phyloP scores from a whole-genome alignment of 2,113 vertebrate species.

The Engraulis encrasicolus region DNA sequence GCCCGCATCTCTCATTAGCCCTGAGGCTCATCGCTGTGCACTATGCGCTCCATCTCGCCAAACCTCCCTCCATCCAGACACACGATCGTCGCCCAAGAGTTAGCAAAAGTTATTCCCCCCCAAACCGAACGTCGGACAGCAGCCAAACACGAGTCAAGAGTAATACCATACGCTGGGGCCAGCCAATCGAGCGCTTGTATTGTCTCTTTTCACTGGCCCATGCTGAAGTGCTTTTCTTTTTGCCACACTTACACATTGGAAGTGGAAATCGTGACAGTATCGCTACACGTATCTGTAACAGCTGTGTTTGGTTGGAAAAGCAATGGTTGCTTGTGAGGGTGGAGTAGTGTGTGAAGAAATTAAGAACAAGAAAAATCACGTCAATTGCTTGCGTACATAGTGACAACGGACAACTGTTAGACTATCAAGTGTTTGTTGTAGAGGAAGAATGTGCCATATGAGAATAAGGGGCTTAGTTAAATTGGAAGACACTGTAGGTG shows the following conservation, averaged over 20 bases:
- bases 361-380: background rate
- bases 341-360: constrained; percentile 56
- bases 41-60: background rate
- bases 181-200: constrained; percentile 46
- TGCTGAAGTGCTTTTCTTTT: constrained; percentile 59
- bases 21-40: background rate
- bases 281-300: constrained; percentile 43
- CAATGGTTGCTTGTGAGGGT: constrained; percentile 57
- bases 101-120: background rate
- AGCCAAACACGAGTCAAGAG: constrained; percentile 1
- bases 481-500: too few species aligned
- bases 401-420: background rate
- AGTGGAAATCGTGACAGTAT: constrained; percentile 59
- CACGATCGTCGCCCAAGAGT: background rate
- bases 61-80: background rate
- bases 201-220: constrained; percentile 59
- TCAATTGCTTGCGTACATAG: background rate
- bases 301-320: constrained; percentile 57
- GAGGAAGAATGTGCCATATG: background rate
- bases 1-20: background rate
- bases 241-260: constrained; percentile 46
- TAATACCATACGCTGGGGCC: constrained; percentile 43
- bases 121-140: background rate
- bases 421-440: background rate
- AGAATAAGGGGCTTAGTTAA: background rate